phyloP scores from a whole-genome alignment of 1,140 invertebrate genomes.

The Solenopsis fugax region DNA sequence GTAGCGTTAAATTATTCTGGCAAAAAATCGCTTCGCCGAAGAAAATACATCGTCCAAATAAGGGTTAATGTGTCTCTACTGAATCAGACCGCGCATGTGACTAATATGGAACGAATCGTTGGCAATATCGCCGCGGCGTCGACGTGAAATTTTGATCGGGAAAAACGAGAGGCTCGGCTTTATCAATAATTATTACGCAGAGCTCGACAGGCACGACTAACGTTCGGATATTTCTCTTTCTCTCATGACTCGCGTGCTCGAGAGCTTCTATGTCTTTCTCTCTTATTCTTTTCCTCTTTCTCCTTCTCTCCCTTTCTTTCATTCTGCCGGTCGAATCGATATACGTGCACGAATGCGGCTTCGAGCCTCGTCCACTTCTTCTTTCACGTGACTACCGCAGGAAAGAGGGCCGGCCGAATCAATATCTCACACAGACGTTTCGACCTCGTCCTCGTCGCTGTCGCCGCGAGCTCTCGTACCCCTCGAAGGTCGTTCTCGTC shows the following conservation, averaged over 20 bases:
- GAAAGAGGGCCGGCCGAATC: constrained; percentile 77
- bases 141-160: constrained; percentile 45
- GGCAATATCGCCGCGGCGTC: constrained; percentile 20
- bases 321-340: constrained; percentile 73
- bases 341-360: constrained; percentile 79
- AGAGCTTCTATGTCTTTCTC: constrained; percentile 41
- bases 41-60: background rate
- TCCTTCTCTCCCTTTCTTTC: constrained; percentile 40
- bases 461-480: constrained; percentile 42
- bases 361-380: constrained; percentile 78
- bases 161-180: constrained; percentile 46
- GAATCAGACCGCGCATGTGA: constrained; percentile 6
- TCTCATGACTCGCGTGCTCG: constrained; percentile 66
- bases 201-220: constrained; percentile 52
- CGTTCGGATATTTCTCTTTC: constrained; percentile 47
- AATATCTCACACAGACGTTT: constrained; percentile 77
- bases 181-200: constrained; percentile 52
- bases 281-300: background rate
- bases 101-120: constrained; percentile 25
- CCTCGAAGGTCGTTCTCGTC: constrained; percentile 53
- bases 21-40: background rate
- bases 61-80: background rate
- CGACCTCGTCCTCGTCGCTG: constrained; percentile 68
- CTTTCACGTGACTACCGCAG: constrained; percentile 78
- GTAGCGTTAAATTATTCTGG: background rate